Conservation (phyloP, 2,888 invertebrate species). For the Tenodera sinensis region DNA sequence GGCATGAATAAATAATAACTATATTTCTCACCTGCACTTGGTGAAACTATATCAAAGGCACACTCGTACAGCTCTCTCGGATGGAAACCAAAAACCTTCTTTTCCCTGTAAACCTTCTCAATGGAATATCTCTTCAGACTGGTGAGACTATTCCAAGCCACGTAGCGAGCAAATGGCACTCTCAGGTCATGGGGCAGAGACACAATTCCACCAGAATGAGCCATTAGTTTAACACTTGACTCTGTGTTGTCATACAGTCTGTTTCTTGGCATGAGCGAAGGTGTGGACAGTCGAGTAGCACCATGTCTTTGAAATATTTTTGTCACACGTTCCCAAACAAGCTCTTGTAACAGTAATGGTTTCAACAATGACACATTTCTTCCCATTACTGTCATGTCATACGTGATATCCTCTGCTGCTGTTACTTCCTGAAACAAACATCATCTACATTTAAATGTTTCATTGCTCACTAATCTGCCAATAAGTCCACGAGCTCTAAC, state of each 20-base stretch:
- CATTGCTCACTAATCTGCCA: no score
- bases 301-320: constrained; percentile 73
- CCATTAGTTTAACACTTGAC: constrained; percentile 76
- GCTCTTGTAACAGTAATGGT: constrained; percentile 46
- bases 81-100: constrained; percentile 70
- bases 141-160: constrained; percentile 74
- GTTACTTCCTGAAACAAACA: constrained; percentile 50
- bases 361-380: constrained; percentile 40
- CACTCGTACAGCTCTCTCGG: constrained; percentile 88
- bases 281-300: constrained; percentile 72
- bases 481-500: no score
- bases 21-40: constrained; percentile 54
- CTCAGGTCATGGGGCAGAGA: constrained; percentile 81
- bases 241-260: constrained; percentile 55
- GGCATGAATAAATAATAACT: no score
- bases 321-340: constrained; percentile 42
- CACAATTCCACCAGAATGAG: constrained; percentile 79
- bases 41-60: constrained; percentile 88
- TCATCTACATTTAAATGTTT: not conserved
- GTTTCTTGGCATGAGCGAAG: constrained; percentile 74
- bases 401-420: constrained; percentile 73
- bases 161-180: constrained; percentile 75
- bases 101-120: constrained; percentile 81
- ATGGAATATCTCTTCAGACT: constrained; percentile 81
- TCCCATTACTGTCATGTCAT: constrained; percentile 61